Conservation (phyloP, 2,797 vertebrate genomes). For the Pachyuromys duprasi region DNA sequence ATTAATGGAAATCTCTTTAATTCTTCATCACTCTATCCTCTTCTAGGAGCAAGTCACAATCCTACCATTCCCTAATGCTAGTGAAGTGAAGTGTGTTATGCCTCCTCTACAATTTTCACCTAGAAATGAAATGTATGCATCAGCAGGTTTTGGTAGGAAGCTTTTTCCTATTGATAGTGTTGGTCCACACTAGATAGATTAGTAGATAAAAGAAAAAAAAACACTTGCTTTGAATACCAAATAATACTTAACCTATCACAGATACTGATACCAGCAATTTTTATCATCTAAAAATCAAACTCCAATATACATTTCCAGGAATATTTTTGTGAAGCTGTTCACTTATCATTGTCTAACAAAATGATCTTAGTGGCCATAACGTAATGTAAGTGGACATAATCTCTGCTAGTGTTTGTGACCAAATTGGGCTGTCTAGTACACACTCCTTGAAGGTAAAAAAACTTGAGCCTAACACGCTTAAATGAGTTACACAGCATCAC, state of each 20-base stretch:
- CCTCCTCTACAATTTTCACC: too few species aligned
- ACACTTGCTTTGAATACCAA: background rate
- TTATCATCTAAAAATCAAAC: background rate
- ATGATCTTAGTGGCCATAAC: background rate
- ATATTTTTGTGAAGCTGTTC: slow-evolving; percentile 3
- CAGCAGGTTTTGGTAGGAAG: background rate
- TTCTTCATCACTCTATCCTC: background rate
- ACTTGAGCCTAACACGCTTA: background rate
- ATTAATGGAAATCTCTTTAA: background rate
- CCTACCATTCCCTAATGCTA: background rate
- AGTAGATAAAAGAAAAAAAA: background rate
- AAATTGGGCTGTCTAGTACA: background rate
- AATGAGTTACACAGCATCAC: background rate
- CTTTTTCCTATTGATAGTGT: background rate
- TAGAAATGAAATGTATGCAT: background rate
- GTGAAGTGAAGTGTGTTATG: background rate
- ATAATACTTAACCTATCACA: background rate
- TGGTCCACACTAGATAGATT: background rate
- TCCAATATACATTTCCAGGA: background rate
- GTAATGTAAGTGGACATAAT: background rate
- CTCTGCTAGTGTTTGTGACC: background rate
- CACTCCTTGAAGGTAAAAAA: background rate
- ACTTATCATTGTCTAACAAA: background rate
- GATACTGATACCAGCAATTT: background rate
- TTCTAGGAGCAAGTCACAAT: background rate